Conservation (phyloP, 2,888 invertebrate genomes). For the Endotricha flammealis region DNA sequence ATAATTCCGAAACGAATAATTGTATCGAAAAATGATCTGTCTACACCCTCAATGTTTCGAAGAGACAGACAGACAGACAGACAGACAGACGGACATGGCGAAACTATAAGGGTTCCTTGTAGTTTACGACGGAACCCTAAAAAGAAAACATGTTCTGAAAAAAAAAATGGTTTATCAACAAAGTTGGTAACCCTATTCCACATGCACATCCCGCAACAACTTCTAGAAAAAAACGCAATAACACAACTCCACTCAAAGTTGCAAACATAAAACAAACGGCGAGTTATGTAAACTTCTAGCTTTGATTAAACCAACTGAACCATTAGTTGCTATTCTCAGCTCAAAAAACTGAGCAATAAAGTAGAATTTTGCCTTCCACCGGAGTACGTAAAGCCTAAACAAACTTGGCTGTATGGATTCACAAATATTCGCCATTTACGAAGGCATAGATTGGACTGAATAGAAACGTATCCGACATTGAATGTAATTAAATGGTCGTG, state of each 20-base stretch:
- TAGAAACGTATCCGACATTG: constrained; percentile 19
- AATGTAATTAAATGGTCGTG: too few species aligned
- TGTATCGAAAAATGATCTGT: too few species aligned
- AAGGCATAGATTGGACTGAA: constrained; percentile 20
- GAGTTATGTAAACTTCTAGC: constrained; percentile 21
- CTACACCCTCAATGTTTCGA: too few species aligned
- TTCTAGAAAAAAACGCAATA: constrained; percentile 16
- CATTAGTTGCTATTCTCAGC: background rate
- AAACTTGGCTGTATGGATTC: constrained; percentile 27
- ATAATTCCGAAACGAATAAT: too few species aligned
- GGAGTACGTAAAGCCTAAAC: constrained; percentile 10
- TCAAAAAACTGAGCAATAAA: too few species aligned
- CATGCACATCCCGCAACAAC: constrained; percentile 2
- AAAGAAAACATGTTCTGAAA: too few species aligned
- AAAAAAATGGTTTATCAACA: too few species aligned
- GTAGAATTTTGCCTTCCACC: background rate
- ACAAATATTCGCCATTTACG: constrained; percentile 25
- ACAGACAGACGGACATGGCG: too few species aligned
- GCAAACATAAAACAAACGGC: constrained; percentile 18
- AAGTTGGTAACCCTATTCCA: too few species aligned
- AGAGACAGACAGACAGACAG: too few species aligned
- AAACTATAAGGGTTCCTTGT: too few species aligned
- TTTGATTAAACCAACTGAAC: constrained; percentile 28
- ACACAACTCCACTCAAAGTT: constrained; percentile 17
- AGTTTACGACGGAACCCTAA: too few species aligned